Base-by-base conservation (phyloP, 2,113 vertebrate species). In the Corythoichthys intestinalis region DNA sequence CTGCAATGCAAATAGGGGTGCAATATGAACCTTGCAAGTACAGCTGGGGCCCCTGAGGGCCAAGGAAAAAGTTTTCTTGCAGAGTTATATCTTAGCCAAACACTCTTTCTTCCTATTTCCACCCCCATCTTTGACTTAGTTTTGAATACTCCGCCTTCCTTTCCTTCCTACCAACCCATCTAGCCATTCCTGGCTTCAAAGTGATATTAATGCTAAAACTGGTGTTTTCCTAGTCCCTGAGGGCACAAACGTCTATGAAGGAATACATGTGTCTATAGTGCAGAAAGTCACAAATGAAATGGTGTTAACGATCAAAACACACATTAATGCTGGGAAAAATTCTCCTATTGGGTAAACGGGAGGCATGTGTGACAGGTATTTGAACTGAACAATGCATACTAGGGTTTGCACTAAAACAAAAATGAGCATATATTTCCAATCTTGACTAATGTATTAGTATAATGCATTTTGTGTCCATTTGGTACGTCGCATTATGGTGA, bases 141-240 rank as follows among this genome's bases (percentile, higher is more conserved):
- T 61, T 61, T n/a, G n/a, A 44, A 28, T 28, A 46, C 64, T 66
- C 58, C 66, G 66, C 47, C 58, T 58, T 46, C 54, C 56, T 47
- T 67, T 62, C 60, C 70, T 53, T 75, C 61, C 63, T 17, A 35
- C 60, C 44, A 17, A 44, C 52, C 52, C 54, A 56, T 79, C 75
- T 71, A 63, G 46, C 28, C 60, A 81, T 76, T 66, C 75, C 62
- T 72, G 64, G 93, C 92, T 93, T 93, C 92, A 94, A 93, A 93
- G 91, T 85, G 73, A 80, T 88, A 86, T 92, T 93, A 91, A 92
- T 90, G 86, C 91, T 91, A 81, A 89, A 90, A 84, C 78, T 77
- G 87, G 87, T 81, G 85, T 84, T 89, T 89, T 90, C 87, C 87
- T 90, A 87, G 82, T 77, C 82, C 90, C 87, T 79, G 69, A 71